Conservation (phyloP, 1,140 invertebrate genomes). For the Cydia amplana region DNA sequence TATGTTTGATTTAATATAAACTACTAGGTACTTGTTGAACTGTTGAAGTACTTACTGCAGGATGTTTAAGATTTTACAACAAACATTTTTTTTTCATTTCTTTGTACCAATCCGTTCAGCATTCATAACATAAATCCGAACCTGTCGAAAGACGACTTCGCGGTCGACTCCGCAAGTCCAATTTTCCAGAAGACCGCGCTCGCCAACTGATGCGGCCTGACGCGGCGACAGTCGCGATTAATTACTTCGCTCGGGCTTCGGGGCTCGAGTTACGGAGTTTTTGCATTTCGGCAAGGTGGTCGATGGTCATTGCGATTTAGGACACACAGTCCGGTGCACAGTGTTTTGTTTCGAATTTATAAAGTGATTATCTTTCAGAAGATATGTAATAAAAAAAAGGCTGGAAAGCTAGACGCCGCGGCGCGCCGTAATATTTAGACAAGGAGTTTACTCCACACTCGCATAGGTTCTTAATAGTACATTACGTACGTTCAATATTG, state of each 20-base stretch:
- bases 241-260: slow-evolving; percentile 16
- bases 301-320: background rate
- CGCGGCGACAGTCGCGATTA: slow-evolving; percentile 60
- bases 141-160: slow-evolving; percentile 32
- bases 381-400: background rate
- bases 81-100: background rate
- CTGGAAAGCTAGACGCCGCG: too few species aligned
- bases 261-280: slow-evolving; percentile 6
- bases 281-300: slow-evolving; percentile 26
- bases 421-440: too few species aligned
- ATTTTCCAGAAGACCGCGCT: slow-evolving; percentile 55
- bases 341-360: background rate
- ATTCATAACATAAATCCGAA: slow-evolving; percentile 9
- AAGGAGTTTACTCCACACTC: background rate
- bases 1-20: too few species aligned
- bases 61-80: too few species aligned
- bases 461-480: too few species aligned
- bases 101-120: background rate
- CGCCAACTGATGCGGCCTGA: slow-evolving; percentile 61
- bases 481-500: too few species aligned
- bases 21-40: too few species aligned
- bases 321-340: background rate
- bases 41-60: too few species aligned
- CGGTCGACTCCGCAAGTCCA: slow-evolving; percentile 44
- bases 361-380: background rate